Evolutionary conservation across 2,113 vertebrate genomes (phyloP).

Genomic region (Ceyx cyanopectus): DNA sequence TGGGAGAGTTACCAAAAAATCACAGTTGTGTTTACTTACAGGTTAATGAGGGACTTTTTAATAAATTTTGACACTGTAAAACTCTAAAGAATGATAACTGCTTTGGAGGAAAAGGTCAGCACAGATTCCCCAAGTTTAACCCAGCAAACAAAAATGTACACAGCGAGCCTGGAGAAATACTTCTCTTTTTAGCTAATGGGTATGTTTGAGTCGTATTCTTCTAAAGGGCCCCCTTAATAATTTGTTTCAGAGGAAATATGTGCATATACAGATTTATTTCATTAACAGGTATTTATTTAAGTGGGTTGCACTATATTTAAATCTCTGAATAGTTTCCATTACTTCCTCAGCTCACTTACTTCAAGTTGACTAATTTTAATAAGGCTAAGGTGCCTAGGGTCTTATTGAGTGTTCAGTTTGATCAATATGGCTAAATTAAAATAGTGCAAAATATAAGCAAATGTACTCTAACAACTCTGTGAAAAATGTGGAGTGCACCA

Average conservation of each 20-base stretch:
- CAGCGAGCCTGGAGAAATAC: constrained; percentile 11
- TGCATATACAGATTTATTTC: constrained; percentile 81
- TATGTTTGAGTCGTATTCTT: constrained; percentile 43
- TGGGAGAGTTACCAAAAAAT: neutral
- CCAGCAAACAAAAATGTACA: neutral
- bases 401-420: constrained; percentile 84
- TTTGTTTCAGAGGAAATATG: constrained; percentile 76
- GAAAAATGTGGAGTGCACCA: constrained; percentile 77
- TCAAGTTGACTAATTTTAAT: constrained; percentile 88
- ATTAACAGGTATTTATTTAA: constrained; percentile 86
- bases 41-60: constrained; percentile 41
- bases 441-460: constrained; percentile 86
- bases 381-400: constrained; percentile 83
- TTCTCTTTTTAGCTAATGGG: constrained; percentile 36
- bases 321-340: constrained; percentile 80
- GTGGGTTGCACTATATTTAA: constrained; percentile 79
- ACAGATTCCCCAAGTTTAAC: constrained; percentile 31
- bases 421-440: constrained; percentile 87
- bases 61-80: neutral
- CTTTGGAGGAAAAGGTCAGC: constrained; percentile 22
- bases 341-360: constrained; percentile 79
- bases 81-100: neutral
- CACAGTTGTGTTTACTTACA: constrained; percentile 1
- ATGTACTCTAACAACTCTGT: constrained; percentile 82
- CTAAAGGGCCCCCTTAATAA: constrained; percentile 64